A percentile compares a stretch with the other conserved stretches of the same genome.
Conservation (phyloP, 2,888 invertebrate species). For the Euphydryas editha region DNA sequence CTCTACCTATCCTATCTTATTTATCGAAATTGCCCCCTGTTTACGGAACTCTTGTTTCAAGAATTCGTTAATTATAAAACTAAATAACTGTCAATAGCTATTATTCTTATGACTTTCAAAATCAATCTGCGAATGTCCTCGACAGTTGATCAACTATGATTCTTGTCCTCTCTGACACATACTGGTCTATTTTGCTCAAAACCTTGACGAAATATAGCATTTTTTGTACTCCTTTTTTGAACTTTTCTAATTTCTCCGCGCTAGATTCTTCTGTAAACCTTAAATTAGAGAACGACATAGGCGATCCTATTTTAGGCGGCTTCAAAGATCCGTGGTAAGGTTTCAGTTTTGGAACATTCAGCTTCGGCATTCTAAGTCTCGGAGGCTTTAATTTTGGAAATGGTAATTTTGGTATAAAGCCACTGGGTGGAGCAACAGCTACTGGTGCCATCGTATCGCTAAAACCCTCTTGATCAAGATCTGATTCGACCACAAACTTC, state of each 20-base stretch:
- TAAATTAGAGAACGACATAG: constrained; percentile 52
- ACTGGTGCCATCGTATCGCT: constrained; percentile 61
- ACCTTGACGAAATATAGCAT: constrained; percentile 74
- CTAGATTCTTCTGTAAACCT: constrained; percentile 64
- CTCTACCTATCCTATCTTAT: too few relatives aligned
- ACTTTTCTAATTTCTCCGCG: constrained; percentile 70
- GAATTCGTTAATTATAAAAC: too few relatives aligned
- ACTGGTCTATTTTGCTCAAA: constrained; percentile 71
- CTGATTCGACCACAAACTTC: constrained; percentile 59
- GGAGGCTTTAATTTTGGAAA: constrained; percentile 58
- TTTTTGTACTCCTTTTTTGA: constrained; percentile 75
- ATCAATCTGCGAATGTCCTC: constrained; percentile 64
- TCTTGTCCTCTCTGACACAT: constrained; percentile 70
- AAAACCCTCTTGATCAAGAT: constrained; percentile 58
- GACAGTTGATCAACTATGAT: constrained; percentile 72
- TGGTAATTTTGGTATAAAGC: constrained; percentile 57
- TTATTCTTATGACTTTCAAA: too few relatives aligned
- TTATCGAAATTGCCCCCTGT: too few relatives aligned
- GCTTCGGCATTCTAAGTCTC: constrained; percentile 58
- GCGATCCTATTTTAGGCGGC: constrained; percentile 60
- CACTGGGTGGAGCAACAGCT: constrained; percentile 62
- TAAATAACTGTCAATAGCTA: too few relatives aligned
- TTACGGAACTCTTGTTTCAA: too few relatives aligned
- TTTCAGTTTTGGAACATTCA: constrained; percentile 56
- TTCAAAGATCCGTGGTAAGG: constrained; percentile 37